Percentiles rank a stretch among this genome's conserved stretches.
These are phyloP conservation scores for Nephrotoma guestfalica DNA, from an alignment of 2,888 invertebrate genomes.

Conservation along the genomic window DNA sequence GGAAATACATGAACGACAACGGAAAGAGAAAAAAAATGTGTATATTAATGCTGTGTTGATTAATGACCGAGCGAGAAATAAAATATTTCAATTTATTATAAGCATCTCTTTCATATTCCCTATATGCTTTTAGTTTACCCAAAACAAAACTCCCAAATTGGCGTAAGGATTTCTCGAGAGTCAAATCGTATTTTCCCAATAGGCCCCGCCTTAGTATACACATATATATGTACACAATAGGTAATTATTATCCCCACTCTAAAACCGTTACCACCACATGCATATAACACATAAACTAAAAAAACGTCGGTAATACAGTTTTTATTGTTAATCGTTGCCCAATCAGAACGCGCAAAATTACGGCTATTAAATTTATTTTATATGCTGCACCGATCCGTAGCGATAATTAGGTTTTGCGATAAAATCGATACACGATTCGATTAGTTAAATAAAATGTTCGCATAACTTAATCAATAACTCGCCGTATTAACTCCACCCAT, in stretches of 20 bases:
- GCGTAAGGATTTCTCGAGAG: slow-evolving; percentile 5
- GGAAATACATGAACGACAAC: neutral
- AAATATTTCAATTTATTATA: neutral
- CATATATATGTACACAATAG: neutral
- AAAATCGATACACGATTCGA: neutral
- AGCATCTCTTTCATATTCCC: neutral
- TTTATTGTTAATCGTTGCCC: neutral
- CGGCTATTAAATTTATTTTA: neutral
- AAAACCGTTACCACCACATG: neutral
- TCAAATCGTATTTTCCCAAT: slow-evolving; percentile 5
- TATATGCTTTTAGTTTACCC: neutral
- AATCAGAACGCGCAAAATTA: neutral
- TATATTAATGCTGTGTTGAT: neutral
- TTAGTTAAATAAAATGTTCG: neutral
- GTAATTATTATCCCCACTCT: slow-evolving; percentile 1
- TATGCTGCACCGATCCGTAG: neutral
- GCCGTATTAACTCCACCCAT: neutral
- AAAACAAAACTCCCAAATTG: slow-evolving; percentile 5
- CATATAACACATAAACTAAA: neutral
- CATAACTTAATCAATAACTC: neutral
- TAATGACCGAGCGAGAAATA: neutral
- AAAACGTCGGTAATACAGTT: neutral
- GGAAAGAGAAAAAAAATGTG: neutral
- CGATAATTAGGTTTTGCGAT: neutral
- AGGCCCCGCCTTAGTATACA: slow-evolving; percentile 2